Base-by-base conservation (phyloP, 2,797 vertebrate genomes). In the Channallabes apus region DNA sequence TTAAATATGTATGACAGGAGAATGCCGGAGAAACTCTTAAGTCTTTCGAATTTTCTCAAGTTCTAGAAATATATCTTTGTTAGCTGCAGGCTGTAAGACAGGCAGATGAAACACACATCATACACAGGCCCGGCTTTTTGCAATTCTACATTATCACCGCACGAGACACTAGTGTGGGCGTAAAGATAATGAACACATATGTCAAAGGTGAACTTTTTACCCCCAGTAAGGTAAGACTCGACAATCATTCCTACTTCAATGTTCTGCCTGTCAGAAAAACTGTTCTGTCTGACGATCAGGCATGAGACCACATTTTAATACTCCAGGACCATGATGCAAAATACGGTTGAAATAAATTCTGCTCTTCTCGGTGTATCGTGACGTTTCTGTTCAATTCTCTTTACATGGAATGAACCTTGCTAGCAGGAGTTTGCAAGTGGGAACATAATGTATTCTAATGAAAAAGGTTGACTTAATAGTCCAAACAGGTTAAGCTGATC, bases 1-100 rank as follows among this genome's bases (percentile, higher is more conserved):
- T 88, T 80, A 91, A 91, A 90, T 85, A 90, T 82, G 89, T 88
- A 90, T 88, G 86, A 38, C 41, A 61, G 61, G 84, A 67, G 85
- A 89, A 86, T 64, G 82, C 83, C 41, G 64, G 59, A 88, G 67
- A 85, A 88, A 77, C 82, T 90, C 83, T 89, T 85, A 91, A 90
- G 87, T 76, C 68, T 84, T 84, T 88, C 84, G 80, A 84, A 86
- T 82, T 84, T 75, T 87, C 87, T 88, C 79, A 90, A 90, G 84
- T 84, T 80, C 84, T 69, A 24, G 35, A 88, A 86, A 88, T 88
- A 89, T 41, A n/a, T 84, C 87, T 90, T 86, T 77, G 46, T 86
- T 85, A 77, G 84, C 82, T 80, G 86, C 87, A 83, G 84, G 83
- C 46, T 86, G 73, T 82, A 72, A 56, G 83, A 75, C 77, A 59